Percentiles rank a stretch among this genome's conserved stretches.
Conservation (phyloP, 2,797 vertebrate species). For the Trichosurus vulpecula region DNA sequence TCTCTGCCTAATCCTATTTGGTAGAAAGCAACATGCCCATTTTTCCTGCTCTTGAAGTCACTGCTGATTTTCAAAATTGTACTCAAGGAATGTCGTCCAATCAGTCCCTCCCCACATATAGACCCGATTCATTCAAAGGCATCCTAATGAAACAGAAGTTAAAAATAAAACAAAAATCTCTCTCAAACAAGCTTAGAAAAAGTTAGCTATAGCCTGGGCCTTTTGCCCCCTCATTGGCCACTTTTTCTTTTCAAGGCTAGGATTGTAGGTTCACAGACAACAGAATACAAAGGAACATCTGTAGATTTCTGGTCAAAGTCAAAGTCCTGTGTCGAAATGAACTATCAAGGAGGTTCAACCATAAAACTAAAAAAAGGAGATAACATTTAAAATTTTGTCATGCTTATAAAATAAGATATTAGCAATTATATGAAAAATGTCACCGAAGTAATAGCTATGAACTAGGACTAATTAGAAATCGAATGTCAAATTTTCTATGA, state of each 20-base stretch:
- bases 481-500: background rate
- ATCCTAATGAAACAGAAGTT: background rate
- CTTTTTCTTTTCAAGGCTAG: constrained; percentile 42
- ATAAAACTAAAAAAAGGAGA: background rate
- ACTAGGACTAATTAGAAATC: constrained; percentile 17
- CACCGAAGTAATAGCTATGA: constrained; percentile 3
- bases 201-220: background rate
- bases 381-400: background rate
- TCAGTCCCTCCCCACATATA: background rate
- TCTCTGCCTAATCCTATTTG: background rate
- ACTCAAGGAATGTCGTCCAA: background rate
- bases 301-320: constrained; percentile 35
- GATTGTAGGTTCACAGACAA: constrained; percentile 24
- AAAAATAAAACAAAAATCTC: background rate
- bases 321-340: constrained; percentile 10
- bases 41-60: background rate
- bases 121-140: background rate
- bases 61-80: background rate
- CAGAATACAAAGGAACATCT: constrained; percentile 15
- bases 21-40: background rate
- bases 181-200: background rate
- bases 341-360: constrained; percentile 11
- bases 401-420: constrained; percentile 13
- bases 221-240: constrained; percentile 16
- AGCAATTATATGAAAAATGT: background rate